Percentiles rank a stretch among this genome's conserved stretches.
These are phyloP conservation scores for Nomada goodeniana DNA, from an alignment of 2,888 invertebrate species.

Conservation along the genomic window DNA sequence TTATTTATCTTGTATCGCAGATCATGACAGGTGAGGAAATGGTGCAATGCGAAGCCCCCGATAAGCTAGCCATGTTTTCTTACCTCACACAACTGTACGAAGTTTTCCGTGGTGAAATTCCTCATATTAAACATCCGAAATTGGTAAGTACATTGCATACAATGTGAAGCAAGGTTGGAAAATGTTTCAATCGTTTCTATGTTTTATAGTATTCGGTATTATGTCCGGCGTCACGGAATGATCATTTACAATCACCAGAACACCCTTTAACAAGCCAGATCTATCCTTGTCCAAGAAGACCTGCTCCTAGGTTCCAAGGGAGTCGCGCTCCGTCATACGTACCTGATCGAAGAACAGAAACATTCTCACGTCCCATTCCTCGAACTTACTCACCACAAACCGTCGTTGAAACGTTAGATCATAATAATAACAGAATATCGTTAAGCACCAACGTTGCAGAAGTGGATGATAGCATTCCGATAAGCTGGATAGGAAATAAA, in stretches of 20 bases:
- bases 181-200: not conserved
- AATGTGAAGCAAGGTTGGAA: not conserved
- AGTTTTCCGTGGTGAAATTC: constrained; percentile 96
- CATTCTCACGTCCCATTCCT: constrained; percentile 12
- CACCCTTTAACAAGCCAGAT: constrained; percentile 10
- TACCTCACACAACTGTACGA: constrained; percentile 96
- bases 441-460: constrained; percentile 8
- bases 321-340: constrained; percentile 5
- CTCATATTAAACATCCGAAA: constrained; percentile 91
- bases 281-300: constrained; percentile 22
- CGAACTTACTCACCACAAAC: constrained; percentile 15
- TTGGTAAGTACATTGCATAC: constrained; percentile 84
- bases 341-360: constrained; percentile 11
- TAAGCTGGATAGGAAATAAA: constrained; percentile 45
- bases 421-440: constrained; percentile 48
- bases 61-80: constrained; percentile 90
- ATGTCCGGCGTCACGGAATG: constrained; percentile 19
- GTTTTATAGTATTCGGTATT: constrained; percentile 46
- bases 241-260: constrained; percentile 26
- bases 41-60: constrained; percentile 89
- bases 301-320: constrained; percentile 39
- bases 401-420: constrained; percentile 24
- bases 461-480: constrained; percentile 4
- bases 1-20: constrained; percentile 70
- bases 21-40: constrained; percentile 92